Conservation (phyloP, 2,113 vertebrate species). For the Alethe diademata region DNA sequence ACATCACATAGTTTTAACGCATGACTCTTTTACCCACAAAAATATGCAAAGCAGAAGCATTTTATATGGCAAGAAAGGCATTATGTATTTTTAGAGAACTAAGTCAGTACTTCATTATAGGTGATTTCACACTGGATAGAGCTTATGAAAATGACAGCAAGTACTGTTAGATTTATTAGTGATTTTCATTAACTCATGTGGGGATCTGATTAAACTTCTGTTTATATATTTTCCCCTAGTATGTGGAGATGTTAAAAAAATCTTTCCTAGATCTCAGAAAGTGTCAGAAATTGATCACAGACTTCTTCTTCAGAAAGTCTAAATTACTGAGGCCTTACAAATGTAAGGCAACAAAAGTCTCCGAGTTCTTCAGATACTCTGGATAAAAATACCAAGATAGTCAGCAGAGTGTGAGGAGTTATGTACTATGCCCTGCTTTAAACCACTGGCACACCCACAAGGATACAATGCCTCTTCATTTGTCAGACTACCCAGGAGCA, state of each 20-base stretch:
- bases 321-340: neutral
- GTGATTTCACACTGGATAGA: neutral
- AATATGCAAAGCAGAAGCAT: neutral
- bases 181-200: neutral
- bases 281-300: neutral
- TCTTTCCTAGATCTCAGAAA: neutral
- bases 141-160: neutral
- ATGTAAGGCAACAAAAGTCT: neutral
- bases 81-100: neutral
- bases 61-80: neutral
- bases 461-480: neutral
- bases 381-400: neutral
- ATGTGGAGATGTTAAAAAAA: neutral
- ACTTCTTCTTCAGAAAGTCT: neutral
- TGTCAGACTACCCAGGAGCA: neutral
- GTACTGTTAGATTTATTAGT: neutral
- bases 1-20: neutral
- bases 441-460: neutral
- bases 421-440: neutral
- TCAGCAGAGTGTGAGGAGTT: neutral
- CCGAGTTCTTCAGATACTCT: neutral
- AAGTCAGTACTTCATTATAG: neutral
- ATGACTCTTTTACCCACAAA: accelerated
- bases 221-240: neutral
- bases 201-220: neutral